These are phyloP conservation scores for Globodera ellingtonae DNA, from an alignment of 1,140 invertebrate species.

Conservation along the genomic window DNA sequence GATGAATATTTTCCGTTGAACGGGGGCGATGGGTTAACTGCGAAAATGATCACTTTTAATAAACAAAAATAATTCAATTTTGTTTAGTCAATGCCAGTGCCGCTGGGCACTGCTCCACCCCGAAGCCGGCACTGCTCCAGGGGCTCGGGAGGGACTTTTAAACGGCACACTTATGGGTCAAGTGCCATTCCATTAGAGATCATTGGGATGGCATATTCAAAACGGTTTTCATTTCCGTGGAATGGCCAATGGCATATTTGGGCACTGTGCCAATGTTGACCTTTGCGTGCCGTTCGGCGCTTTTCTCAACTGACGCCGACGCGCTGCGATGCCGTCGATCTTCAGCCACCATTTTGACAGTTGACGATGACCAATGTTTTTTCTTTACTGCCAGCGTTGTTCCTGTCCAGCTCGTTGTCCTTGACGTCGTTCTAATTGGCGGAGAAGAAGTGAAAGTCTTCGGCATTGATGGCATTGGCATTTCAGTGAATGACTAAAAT, in stretches of 20 bases:
- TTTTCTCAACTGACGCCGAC: not conserved
- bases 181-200: too few species aligned
- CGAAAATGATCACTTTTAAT: not conserved
- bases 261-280: not conserved
- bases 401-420: not conserved
- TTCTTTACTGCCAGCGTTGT: not conserved
- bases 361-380: not conserved
- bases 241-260: too few species aligned
- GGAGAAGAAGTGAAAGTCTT: not conserved
- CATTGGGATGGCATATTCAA: too few species aligned
- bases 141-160: too few species aligned
- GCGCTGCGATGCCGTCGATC: not conserved
- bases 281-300: not conserved
- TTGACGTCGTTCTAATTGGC: not conserved
- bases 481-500: not conserved
- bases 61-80: too few species aligned
- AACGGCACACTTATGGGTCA: too few species aligned
- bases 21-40: not conserved
- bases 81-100: too few species aligned
- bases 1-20: not conserved
- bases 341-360: not conserved
- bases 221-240: too few species aligned
- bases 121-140: too few species aligned
- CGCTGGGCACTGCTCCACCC: too few species aligned
- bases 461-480: not conserved